Evolutionary conservation across 2,888 invertebrate genomes (phyloP).

Genomic region (Azorinus chamasolen): DNA sequence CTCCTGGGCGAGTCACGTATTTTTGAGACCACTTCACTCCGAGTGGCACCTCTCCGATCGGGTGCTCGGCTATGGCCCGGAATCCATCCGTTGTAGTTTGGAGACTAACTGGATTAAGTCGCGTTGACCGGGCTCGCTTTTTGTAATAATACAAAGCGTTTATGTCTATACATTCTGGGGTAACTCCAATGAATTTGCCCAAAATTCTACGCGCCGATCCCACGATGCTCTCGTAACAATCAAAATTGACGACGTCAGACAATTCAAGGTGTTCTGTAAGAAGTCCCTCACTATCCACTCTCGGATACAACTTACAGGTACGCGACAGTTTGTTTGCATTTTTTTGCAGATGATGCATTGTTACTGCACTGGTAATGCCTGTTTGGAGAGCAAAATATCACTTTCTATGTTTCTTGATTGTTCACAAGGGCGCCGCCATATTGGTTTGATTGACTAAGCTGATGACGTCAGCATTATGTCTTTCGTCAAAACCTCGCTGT

Average conservation of each 20-base stretch:
- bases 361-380: neutral
- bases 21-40: slow-evolving; percentile 46
- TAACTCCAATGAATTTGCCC: slow-evolving; percentile 22
- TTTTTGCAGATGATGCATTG: neutral
- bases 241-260: slow-evolving; percentile 60
- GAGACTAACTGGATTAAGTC: slow-evolving; percentile 54
- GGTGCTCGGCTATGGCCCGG: slow-evolving; percentile 62
- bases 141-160: slow-evolving; percentile 55
- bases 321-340: slow-evolving; percentile 29
- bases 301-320: slow-evolving; percentile 49
- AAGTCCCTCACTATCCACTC: slow-evolving; percentile 51
- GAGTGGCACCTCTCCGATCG: slow-evolving; percentile 56
- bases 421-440: slow-evolving; percentile 38
- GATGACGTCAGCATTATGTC: slow-evolving; percentile 57
- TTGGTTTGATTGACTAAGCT: slow-evolving; percentile 43
- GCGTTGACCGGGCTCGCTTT: slow-evolving; percentile 51
- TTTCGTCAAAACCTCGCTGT: slow-evolving; percentile 48
- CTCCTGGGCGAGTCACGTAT: too few relatives aligned
- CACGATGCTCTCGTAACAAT: slow-evolving; percentile 63
- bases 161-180: slow-evolving; percentile 27
- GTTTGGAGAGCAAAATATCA: neutral
- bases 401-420: neutral
- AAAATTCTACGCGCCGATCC: slow-evolving; percentile 51
- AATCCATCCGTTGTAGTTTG: slow-evolving; percentile 57
- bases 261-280: slow-evolving; percentile 48